phyloP scores from a whole-genome alignment of 2,888 invertebrate genomes.

The Linnaemya vulpina region DNA sequence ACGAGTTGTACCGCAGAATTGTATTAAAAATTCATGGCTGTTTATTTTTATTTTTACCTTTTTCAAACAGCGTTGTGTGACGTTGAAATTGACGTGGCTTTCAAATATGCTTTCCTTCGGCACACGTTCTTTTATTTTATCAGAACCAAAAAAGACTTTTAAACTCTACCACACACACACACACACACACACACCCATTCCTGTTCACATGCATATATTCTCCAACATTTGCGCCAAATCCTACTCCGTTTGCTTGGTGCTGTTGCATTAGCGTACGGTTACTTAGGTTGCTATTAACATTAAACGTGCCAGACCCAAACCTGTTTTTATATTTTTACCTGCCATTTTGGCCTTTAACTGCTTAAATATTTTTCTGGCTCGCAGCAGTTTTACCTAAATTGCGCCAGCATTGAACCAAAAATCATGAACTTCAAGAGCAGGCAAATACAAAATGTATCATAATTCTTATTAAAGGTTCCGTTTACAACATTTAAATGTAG shows the following conservation, averaged over 20 bases:
- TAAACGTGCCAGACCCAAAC: slow-evolving; percentile 58
- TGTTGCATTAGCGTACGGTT: slow-evolving; percentile 48
- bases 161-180: neutral
- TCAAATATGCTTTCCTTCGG: neutral
- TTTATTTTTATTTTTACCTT: slow-evolving; percentile 55
- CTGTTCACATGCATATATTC: neutral
- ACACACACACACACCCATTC: too few relatives aligned
- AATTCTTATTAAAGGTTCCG: slow-evolving; percentile 29
- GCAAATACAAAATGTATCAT: slow-evolving; percentile 13
- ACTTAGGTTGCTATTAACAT: slow-evolving; percentile 62
- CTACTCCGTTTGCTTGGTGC: slow-evolving; percentile 3
- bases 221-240: neutral
- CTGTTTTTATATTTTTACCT: neutral
- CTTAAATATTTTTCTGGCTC: slow-evolving; percentile 43
- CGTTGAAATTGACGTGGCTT: neutral
- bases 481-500: slow-evolving; percentile 3
- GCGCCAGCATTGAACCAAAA: slow-evolving; percentile 2
- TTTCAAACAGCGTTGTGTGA: slow-evolving; percentile 9
- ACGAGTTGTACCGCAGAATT: slow-evolving; percentile 65
- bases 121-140: slow-evolving; percentile 22
- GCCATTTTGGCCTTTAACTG: slow-evolving; percentile 27
- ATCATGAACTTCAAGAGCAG: slow-evolving; percentile 35
- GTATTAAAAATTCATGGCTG: slow-evolving; percentile 69
- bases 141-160: slow-evolving; percentile 1
- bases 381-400: slow-evolving; percentile 35